Evolutionary conservation across 2,888 invertebrate genomes (phyloP).

Genomic region (Acheta domesticus): DNA sequence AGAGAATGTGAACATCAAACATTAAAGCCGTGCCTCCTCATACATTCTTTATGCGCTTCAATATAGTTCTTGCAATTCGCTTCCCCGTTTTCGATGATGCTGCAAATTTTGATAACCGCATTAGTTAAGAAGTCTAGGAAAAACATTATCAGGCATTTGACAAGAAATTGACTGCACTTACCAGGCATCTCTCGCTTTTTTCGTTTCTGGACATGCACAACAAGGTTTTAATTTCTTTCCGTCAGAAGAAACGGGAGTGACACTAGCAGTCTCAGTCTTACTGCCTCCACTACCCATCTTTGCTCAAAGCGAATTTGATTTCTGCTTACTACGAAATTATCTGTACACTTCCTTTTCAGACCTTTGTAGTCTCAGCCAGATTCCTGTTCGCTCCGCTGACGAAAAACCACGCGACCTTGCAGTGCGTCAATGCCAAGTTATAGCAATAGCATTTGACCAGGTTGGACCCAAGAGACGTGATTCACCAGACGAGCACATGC

Average conservation of each 20-base stretch:
- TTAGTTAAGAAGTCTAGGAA: too few relatives aligned
- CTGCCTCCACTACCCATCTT: neutral
- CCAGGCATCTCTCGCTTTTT: constrained; percentile 86
- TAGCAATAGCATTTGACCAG: too few relatives aligned
- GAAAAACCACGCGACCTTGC: too few relatives aligned
- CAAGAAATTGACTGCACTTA: constrained; percentile 48
- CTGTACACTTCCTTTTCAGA: too few relatives aligned
- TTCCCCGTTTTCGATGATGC: constrained; percentile 87
- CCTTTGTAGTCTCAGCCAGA: too few relatives aligned
- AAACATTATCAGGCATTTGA: too few relatives aligned
- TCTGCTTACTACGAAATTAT: too few relatives aligned
- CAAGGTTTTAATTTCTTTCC: constrained; percentile 88
- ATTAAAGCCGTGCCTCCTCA: constrained; percentile 86
- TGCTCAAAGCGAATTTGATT: neutral
- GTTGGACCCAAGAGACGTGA: too few relatives aligned
- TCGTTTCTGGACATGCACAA: constrained; percentile 97
- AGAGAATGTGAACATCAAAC: constrained; percentile 5
- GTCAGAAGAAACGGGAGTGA: constrained; percentile 44
- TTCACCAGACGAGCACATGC: too few relatives aligned
- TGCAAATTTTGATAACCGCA: constrained; percentile 51
- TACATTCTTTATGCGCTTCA: constrained; percentile 94
- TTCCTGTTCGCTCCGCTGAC: too few relatives aligned
- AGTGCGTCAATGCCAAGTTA: too few relatives aligned
- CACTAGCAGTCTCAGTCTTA: neutral
- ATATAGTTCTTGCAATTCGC: constrained; percentile 85